Evolutionary conservation across 2,113 vertebrate species (phyloP), one percentile per base, ranked within the genome.

Genomic region (Genyomyrus donnyi): DNA sequence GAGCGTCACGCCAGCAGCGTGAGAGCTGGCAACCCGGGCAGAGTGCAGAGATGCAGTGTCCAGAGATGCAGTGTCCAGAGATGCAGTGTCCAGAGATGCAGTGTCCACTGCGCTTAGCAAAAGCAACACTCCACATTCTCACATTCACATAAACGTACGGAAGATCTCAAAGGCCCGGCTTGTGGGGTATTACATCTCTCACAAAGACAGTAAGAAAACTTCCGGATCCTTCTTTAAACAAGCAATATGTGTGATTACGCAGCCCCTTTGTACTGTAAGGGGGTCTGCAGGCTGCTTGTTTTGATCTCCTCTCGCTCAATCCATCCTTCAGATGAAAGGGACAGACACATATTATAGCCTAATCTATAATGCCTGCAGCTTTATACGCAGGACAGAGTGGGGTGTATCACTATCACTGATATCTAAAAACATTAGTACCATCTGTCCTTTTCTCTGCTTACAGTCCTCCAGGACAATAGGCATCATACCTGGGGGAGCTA

Each of bases 261-360:
- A 49, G n/a, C 10, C 39, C 88, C 74, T 89, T 89, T 83, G 88
- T 89, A 89, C 88, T 83, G 50, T 66, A 77, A 45, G 70, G 88
- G 88, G 70, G 70, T 84, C 88, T 89, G 58, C 88, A 70, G 62
- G 74, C 58, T 88, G 45, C 24, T 21, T 74, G 88, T 88, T 88
- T 77, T 89, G 88, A 89, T 89, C 88, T 89, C 31, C 88, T 89
- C 88, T 45, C 70, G 8, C 49, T 56, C 49, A 52, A 89, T 89
- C 70, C 46, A 80, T 77, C 74, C 83, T 53, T 87, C 50, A 83
- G 70, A 89, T 89, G n/a, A 89, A 89, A 89, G 88, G 88, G 19
- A 42, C 62, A 13, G 46, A 50, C 45, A 39, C 50, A 80, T 52
- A 89, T 46, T 53, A 35, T 21, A 39, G 2, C 49, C 31, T 80